These are phyloP conservation scores for Thecophora atra DNA, from an alignment of 2,888 invertebrate genomes.

Conservation along the genomic window DNA sequence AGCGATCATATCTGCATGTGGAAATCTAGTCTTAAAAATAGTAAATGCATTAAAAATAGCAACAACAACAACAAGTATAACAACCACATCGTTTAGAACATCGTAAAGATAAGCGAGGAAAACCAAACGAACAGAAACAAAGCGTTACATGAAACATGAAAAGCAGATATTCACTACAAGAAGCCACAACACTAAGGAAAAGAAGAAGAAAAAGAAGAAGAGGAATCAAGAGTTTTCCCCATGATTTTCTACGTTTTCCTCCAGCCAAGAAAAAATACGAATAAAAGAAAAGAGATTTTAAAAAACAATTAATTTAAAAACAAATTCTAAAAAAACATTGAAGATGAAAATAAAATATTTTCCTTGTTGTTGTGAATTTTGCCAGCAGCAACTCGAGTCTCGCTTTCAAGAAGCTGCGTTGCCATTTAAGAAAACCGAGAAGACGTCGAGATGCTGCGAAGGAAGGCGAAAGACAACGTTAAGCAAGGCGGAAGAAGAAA, in stretches of 20 bases:
- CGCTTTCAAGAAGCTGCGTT: neutral
- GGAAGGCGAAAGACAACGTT: neutral
- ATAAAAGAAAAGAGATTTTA: slow-evolving; percentile 5
- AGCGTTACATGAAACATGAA: neutral
- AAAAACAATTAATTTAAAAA: no score
- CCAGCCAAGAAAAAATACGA: neutral
- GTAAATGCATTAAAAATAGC: neutral
- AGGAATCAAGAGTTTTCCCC: no score
- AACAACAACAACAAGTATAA: neutral
- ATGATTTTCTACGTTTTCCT: neutral
- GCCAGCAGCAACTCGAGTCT: slow-evolving; percentile 3
- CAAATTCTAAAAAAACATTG: neutral
- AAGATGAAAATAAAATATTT: neutral
- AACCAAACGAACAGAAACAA: neutral
- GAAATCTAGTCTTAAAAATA: neutral
- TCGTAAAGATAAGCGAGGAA: neutral
- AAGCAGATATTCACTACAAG: slow-evolving; percentile 18
- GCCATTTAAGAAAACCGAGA: neutral
- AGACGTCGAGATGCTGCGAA: neutral
- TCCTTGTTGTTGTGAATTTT: slow-evolving; percentile 12
- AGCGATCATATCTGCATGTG: neutral
- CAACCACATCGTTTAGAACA: neutral
- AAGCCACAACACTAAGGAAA: neutral
- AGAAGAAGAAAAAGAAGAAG: no score
- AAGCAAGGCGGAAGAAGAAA: neutral